Conservation (phyloP, 1,140 invertebrate genomes). For the Saxidomus purpurata region DNA sequence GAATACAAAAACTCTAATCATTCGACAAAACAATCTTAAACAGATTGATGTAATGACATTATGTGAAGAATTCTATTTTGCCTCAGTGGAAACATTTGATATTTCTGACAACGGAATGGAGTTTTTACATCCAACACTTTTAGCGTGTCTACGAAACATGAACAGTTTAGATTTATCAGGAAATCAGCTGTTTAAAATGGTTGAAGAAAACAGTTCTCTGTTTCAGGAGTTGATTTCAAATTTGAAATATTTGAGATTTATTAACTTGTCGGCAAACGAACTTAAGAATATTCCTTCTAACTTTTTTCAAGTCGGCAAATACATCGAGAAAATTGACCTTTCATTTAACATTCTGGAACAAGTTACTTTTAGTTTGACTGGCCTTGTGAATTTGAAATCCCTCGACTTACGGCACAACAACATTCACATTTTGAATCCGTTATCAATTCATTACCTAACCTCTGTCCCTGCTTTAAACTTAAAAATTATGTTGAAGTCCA, state of each 20-base stretch:
- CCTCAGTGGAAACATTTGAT: background rate
- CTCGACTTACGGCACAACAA: too few species aligned
- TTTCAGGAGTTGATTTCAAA: background rate
- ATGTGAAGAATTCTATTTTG: background rate
- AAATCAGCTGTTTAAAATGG: slow-evolving; percentile 11
- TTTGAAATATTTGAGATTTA: too few species aligned
- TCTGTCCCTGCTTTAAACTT: too few species aligned
- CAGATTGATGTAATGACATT: background rate
- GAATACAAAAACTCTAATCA: background rate
- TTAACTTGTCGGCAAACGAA: background rate
- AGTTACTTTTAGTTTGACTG: too few species aligned
- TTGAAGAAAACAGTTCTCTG: background rate
- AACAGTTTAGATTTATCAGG: background rate
- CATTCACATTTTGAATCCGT: too few species aligned
- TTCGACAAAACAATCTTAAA: background rate
- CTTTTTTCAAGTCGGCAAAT: background rate
- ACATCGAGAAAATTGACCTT: background rate
- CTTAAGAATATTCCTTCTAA: background rate
- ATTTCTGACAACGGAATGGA: slow-evolving; percentile 2
- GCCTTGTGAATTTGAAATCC: too few species aligned
- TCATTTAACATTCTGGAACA: too few species aligned
- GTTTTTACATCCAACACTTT: background rate
- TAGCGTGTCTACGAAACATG: background rate
- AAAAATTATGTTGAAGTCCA: too few species aligned
- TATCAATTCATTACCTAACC: too few species aligned